Evolutionary conservation across 2,888 invertebrate genomes (phyloP), one percentile per base, ranked within the genome.

Genomic region (Drosophila greeni): DNA sequence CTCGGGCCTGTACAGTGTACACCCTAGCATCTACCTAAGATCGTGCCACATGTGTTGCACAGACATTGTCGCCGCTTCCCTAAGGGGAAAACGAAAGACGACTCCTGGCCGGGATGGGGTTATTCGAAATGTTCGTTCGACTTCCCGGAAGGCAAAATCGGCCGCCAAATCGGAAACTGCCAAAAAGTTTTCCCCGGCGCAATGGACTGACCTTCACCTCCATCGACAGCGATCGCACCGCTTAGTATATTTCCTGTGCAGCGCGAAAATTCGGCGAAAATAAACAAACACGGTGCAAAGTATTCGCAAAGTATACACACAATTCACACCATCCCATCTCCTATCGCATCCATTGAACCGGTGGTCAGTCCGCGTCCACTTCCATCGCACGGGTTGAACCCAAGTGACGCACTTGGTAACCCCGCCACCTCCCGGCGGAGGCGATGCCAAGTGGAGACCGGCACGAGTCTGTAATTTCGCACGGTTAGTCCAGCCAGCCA

Each of bases 41-140:
- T 64, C 65, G 76, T 72, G 77, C 77, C 84, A 79, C 84, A 84
- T 70, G 66, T 79, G 76, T 74, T 76, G 82, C 84, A 74, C 84
- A 84, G 54, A 72, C 70, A 52, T 59, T 37, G 62, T 62, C 66
- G 55, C 65, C 52, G 47, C 49, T 60, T 29, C 29, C 56, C 56
- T 64, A 45, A 48, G 29, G 60, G 49, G 61, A 51, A 69, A 68
- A 34, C 26, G 34, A 47, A 47, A 45, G n/a, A 9, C 51, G 52
- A 52, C 34, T 61, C 47, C 64, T 20, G 47, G 48, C 20, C 14
- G 20, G 36, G 39, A 65, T 65, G 59, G 59, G 66, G 62, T 65
- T 66, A 43, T 24, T 49, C 29, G 9, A 49, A 64, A 51, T 26
- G 34, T 26, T 47, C 20, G n/a, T 54, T 29, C 1, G 14, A 53